Evolutionary conservation across 2,113 vertebrate species (phyloP).

Genomic region (Protomyctophum bolini): DNA sequence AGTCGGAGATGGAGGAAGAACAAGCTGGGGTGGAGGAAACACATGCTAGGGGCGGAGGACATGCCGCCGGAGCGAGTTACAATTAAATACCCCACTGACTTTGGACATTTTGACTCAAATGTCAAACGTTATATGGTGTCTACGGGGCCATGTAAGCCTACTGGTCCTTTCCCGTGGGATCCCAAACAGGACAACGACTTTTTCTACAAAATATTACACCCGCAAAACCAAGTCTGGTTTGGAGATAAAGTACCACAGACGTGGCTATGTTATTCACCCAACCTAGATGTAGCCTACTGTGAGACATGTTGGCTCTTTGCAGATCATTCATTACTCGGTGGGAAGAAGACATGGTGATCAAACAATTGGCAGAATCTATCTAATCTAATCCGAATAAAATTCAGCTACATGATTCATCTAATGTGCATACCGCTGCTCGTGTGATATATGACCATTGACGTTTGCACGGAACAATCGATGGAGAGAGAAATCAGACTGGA

Average conservation of each 20-base stretch:
- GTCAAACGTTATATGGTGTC: too few species aligned
- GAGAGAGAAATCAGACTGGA: too few species aligned
- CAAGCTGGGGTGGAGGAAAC: too few species aligned
- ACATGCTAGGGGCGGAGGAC: too few species aligned
- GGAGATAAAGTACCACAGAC: neutral
- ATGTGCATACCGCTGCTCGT: neutral
- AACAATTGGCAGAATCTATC: neutral
- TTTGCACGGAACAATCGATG: neutral
- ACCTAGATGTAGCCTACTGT: neutral
- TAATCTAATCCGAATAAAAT: too few species aligned
- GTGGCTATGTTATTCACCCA: neutral
- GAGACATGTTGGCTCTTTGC: neutral
- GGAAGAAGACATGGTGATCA: neutral
- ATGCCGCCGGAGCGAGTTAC: too few species aligned
- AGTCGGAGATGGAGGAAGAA: too few species aligned
- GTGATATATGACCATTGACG: conserved; percentile 10
- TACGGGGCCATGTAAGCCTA: too few species aligned
- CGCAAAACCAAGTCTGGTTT: neutral
- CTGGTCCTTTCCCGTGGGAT: neutral
- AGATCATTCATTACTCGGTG: neutral
- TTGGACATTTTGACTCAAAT: too few species aligned
- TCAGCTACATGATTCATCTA: neutral
- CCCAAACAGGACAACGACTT: neutral
- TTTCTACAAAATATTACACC: neutral
- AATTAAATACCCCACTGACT: neutral